phyloP scores from a whole-genome alignment of 2,113 vertebrate genomes.

The Charina bottae region DNA sequence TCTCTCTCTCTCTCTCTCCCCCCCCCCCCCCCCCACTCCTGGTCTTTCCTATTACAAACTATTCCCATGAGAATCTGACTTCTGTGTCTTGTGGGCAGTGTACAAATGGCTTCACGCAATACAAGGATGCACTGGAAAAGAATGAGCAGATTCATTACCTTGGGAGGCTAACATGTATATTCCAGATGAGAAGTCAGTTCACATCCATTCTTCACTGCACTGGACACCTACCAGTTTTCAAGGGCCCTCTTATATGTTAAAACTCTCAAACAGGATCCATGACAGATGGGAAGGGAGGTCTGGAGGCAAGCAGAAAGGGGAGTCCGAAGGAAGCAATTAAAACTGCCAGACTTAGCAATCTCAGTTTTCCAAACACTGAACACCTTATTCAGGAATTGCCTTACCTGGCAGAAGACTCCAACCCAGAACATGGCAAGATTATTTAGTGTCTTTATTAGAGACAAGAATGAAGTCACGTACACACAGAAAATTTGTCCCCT shows the following conservation, averaged over 20 bases:
- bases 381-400: not conserved
- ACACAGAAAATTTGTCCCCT: not conserved
- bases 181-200: not conserved
- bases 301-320: not conserved
- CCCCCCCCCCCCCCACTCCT: too few species aligned
- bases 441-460: not conserved
- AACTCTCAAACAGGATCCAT: not conserved
- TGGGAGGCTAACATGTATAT: not conserved
- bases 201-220: not conserved
- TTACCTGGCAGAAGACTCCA: not conserved
- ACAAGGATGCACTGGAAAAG: not conserved
- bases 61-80: not conserved
- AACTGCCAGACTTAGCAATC: not conserved
- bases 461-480: not conserved
- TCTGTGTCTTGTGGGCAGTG: not conserved
- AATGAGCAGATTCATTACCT: not conserved
- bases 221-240: not conserved
- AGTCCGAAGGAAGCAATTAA: not conserved
- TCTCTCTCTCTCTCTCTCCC: not conserved
- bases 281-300: not conserved
- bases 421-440: not conserved
- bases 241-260: not conserved
- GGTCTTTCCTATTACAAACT: not conserved
- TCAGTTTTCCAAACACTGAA: not conserved
- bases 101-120: not conserved